Conservation (phyloP, 1,140 invertebrate species). For the Zaprionus capensis region DNA sequence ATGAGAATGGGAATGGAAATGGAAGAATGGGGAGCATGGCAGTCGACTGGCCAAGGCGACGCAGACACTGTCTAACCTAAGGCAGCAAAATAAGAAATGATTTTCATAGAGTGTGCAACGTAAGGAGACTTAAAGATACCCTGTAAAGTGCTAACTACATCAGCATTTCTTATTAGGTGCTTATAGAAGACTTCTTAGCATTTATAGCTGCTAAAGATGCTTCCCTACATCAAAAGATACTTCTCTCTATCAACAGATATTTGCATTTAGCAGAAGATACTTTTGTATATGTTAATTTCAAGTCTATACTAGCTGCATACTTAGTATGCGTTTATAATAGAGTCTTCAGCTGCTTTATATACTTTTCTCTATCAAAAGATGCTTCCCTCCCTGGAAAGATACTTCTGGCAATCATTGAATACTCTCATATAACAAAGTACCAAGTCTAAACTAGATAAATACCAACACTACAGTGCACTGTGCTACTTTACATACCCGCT, state of each 20-base stretch:
- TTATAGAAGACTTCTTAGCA: background rate
- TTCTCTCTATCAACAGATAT: background rate
- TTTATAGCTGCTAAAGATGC: background rate
- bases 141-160: background rate
- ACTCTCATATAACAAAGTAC: too few species aligned
- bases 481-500: background rate
- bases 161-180: background rate
- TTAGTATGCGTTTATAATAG: too few species aligned
- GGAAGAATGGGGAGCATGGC: constrained; percentile 6
- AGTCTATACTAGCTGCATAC: too few species aligned
- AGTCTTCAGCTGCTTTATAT: too few species aligned
- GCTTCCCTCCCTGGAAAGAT: too few species aligned
- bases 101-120: constrained; percentile 15
- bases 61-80: constrained; percentile 27
- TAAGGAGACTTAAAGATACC: background rate
- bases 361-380: too few species aligned
- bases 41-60: constrained; percentile 16
- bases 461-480: too few species aligned
- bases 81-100: constrained; percentile 25
- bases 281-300: too few species aligned
- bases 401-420: too few species aligned
- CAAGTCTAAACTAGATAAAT: too few species aligned
- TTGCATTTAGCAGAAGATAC: too few species aligned
- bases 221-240: background rate
- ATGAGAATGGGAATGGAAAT: constrained; percentile 25